Percentiles rank a stretch among this genome's conserved stretches.
Conservation (phyloP, 2,888 invertebrate species). For the Noctuana brunneofusca region DNA sequence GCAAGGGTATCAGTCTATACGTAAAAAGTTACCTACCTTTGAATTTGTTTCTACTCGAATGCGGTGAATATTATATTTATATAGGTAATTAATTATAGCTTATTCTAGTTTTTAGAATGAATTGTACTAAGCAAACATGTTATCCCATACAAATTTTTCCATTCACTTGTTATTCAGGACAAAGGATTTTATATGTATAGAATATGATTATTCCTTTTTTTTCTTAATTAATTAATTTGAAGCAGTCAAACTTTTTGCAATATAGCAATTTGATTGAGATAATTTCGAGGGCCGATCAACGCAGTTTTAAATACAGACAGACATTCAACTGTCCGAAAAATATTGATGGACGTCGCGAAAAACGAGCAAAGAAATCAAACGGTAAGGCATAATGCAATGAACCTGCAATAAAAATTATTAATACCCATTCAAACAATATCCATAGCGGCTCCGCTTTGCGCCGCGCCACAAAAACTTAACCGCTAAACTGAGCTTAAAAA, state of each 20-base stretch:
- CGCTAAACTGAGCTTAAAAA: constrained; percentile 59
- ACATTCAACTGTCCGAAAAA: constrained; percentile 76
- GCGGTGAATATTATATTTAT: too few relatives aligned
- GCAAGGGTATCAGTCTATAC: too few relatives aligned
- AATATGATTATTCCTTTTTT: too few relatives aligned
- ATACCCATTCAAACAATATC: constrained; percentile 69
- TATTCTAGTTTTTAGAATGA: too few relatives aligned
- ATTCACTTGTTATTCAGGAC: too few relatives aligned
- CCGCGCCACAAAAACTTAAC: constrained; percentile 36
- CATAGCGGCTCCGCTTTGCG: constrained; percentile 44
- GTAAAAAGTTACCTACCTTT: too few relatives aligned
- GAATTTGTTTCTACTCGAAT: too few relatives aligned
- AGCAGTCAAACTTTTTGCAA: constrained; percentile 52
- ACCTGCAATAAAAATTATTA: constrained; percentile 80
- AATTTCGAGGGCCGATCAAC: constrained; percentile 65
- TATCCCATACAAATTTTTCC: too few relatives aligned
- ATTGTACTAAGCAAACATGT: too few relatives aligned
- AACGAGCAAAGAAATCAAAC: constrained; percentile 58
- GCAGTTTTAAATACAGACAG: constrained; percentile 64
- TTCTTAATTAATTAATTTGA: too few relatives aligned
- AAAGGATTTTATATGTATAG: too few relatives aligned
- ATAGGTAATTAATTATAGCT: too few relatives aligned
- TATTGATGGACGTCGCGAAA: constrained; percentile 77
- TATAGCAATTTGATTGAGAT: constrained; percentile 61
- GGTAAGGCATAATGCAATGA: constrained; percentile 70